These are phyloP conservation scores for Chlorops oryzae DNA, from an alignment of 1,140 invertebrate genomes.

Conservation along the genomic window DNA sequence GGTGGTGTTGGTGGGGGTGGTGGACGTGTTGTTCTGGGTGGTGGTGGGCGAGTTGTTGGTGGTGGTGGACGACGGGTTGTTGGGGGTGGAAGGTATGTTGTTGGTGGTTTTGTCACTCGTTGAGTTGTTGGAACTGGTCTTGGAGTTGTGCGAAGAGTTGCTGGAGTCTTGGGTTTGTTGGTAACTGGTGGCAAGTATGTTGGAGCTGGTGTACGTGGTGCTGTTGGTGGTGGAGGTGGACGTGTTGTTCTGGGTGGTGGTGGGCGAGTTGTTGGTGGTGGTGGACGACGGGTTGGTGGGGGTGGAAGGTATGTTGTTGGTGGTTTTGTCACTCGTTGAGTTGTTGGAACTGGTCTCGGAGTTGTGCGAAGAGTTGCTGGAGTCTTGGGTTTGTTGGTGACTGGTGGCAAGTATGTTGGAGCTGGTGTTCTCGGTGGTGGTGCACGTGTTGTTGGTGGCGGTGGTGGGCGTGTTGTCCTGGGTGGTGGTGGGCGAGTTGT, in stretches of 20 bases:
- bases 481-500: neutral
- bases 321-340: neutral
- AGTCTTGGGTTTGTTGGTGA: slow-evolving; percentile 15
- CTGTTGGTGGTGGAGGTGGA: neutral
- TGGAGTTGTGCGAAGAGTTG: slow-evolving; percentile 3
- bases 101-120: too few relatives aligned
- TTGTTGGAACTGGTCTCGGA: neutral
- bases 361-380: slow-evolving; percentile 1
- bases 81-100: too few relatives aligned
- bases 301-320: neutral
- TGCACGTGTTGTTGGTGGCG: slow-evolving; percentile 5
- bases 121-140: neutral
- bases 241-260: neutral
- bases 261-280: slow-evolving; percentile 6
- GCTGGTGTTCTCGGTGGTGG: slow-evolving; percentile 1
- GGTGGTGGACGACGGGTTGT: too few relatives aligned
- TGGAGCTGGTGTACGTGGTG: slow-evolving; percentile 4
- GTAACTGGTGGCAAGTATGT: slow-evolving; percentile 13
- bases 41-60: too few relatives aligned
- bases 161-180: slow-evolving; percentile 12
- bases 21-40: slow-evolving; percentile 13
- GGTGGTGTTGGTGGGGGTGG: slow-evolving; percentile 7
- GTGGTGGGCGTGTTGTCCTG: too few relatives aligned
- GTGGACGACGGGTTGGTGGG: neutral
- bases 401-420: neutral